A percentile compares a stretch with the other conserved stretches of the same genome.
phyloP scores from a whole-genome alignment of 1,140 invertebrate species.

The Drosophila carrolli region DNA sequence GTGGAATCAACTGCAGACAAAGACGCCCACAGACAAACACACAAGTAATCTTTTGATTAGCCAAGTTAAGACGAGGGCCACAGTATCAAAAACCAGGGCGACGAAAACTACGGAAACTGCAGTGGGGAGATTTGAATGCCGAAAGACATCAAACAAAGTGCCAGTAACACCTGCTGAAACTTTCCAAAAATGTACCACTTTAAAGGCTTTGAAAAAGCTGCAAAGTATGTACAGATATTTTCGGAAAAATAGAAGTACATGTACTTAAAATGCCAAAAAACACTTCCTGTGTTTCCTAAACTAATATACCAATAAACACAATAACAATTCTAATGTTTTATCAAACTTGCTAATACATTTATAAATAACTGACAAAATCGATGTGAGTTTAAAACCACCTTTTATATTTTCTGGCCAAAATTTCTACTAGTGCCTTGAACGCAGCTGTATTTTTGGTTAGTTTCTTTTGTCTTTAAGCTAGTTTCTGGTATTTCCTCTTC shows the following conservation, averaged over 20 bases:
- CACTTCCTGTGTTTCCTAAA: too few species aligned
- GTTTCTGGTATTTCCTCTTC: too few species aligned
- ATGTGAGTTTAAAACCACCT: too few species aligned
- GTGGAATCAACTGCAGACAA: constrained; percentile 22
- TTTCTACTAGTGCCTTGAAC: background rate
- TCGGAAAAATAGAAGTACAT: background rate
- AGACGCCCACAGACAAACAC: constrained; percentile 11
- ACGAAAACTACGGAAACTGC: constrained; percentile 11
- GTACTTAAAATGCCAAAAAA: background rate
- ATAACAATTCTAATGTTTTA: too few species aligned
- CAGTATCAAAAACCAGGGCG: constrained; percentile 3
- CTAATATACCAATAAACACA: too few species aligned
- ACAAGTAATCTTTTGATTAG: constrained; percentile 41
- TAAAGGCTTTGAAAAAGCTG: background rate
- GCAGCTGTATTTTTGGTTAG: background rate
- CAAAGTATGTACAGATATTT: background rate
- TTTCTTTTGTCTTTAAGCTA: background rate
- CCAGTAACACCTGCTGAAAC: background rate
- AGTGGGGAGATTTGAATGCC: background rate
- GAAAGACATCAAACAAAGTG: constrained; percentile 15
- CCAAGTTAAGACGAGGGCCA: constrained; percentile 27
- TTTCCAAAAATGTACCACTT: background rate
- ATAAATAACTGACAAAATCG: too few species aligned
- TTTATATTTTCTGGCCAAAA: too few species aligned
- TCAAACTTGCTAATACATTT: too few species aligned